These are phyloP conservation scores for Cyrtorhinus lividipennis DNA, from an alignment of 1,140 invertebrate genomes.

Conservation along the genomic window DNA sequence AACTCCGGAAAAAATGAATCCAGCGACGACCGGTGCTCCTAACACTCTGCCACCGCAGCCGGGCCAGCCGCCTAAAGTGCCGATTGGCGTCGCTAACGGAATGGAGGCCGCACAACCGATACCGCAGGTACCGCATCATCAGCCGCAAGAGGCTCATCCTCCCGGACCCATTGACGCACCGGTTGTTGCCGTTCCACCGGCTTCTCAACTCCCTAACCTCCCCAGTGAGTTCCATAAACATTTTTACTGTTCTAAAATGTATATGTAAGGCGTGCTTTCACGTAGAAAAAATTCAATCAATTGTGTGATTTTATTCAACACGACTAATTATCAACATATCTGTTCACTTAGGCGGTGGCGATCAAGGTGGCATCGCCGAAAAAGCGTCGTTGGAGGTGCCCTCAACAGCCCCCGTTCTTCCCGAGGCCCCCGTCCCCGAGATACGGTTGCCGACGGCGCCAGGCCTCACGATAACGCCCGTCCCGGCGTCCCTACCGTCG, in stretches of 20 bases:
- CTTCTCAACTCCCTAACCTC: conserved; percentile 12
- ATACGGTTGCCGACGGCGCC: background rate
- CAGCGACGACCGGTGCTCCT: background rate
- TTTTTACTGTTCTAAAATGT: background rate
- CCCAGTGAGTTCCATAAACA: conserved; percentile 11
- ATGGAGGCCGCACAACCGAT: background rate
- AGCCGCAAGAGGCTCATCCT: background rate
- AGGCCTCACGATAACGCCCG: background rate
- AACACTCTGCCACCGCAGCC: background rate
- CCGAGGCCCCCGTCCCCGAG: background rate
- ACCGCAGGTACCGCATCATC: background rate
- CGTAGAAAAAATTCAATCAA: too few species aligned
- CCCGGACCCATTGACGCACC: background rate
- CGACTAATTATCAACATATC: too few species aligned
- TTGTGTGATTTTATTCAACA: too few species aligned
- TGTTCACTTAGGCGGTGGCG: too few species aligned
- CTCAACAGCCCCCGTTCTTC: background rate
- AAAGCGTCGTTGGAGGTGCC: too few species aligned
- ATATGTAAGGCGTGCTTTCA: too few species aligned
- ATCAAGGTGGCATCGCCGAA: too few species aligned
- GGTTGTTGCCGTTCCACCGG: conserved; percentile 3
- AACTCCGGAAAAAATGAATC: conserved; percentile 21
- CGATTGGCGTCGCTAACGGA: conserved; percentile 5
- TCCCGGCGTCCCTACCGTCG: background rate
- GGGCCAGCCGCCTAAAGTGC: background rate